Conservation (phyloP, 2,797 vertebrate genomes). For the Chaetodon trifasciatus region DNA sequence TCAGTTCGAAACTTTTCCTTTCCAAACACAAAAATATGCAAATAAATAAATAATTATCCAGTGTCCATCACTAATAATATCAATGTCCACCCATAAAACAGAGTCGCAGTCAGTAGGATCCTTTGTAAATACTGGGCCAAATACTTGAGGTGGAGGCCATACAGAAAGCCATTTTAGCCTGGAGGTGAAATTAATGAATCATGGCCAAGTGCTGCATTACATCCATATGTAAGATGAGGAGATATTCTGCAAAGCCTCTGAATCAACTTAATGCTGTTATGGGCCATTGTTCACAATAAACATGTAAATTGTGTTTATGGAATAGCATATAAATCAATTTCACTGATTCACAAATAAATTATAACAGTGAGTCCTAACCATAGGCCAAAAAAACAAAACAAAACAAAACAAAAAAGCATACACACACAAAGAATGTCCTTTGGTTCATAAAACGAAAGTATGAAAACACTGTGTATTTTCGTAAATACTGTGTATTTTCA, state of each 20-base stretch:
- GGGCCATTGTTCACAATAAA: conserved; percentile 94
- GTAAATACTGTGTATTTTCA: not conserved
- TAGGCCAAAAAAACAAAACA: not conserved
- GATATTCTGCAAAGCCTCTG: conserved; percentile 90
- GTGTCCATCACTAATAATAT: conserved; percentile 3
- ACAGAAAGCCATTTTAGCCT: conserved; percentile 88
- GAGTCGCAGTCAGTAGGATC: conserved; percentile 18
- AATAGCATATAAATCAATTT: conserved; percentile 78
- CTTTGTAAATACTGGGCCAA: conserved; percentile 57
- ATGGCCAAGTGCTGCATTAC: conserved; percentile 87
- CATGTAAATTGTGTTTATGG: conserved; percentile 89
- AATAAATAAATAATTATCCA: not conserved
- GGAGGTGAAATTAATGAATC: conserved; percentile 92
- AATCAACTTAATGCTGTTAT: conserved; percentile 92
- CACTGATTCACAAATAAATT: conserved; percentile 70
- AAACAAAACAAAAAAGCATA: not conserved
- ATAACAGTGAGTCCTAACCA: conserved; percentile 51
- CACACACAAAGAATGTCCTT: not conserved
- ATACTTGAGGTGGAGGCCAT: conserved; percentile 87
- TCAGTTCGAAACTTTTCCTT: not conserved
- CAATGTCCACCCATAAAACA: conserved; percentile 21
- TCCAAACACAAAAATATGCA: not conserved
- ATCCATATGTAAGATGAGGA: conserved; percentile 90
- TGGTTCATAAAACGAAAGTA: conserved; percentile 11
- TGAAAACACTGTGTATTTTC: not conserved